These are phyloP conservation scores for Oryzaephilus surinamensis DNA, from an alignment of 1,140 invertebrate species.

Conservation along the genomic window DNA sequence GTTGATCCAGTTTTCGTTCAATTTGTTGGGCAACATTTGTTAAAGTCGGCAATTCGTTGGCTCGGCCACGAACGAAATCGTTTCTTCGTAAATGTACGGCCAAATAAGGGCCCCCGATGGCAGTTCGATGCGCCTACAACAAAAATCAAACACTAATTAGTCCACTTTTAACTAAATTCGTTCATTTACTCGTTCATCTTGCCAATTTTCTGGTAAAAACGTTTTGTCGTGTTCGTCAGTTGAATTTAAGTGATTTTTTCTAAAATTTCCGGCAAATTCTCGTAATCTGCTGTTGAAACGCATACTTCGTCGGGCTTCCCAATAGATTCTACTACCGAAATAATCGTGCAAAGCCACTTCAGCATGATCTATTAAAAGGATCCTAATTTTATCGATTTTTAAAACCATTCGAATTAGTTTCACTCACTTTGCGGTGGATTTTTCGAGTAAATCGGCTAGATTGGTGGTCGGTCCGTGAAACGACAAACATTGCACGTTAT, in stretches of 20 bases:
- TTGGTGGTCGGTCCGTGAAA: conserved; percentile 71
- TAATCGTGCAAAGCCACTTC: conserved; percentile 81
- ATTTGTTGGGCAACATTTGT: conserved; percentile 51
- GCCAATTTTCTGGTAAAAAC: conserved; percentile 47
- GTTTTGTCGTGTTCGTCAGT: conserved; percentile 52
- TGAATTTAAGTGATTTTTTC: conserved; percentile 57
- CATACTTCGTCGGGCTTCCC: conserved; percentile 85
- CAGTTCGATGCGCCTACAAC: conserved; percentile 37
- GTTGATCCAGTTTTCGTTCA: conserved; percentile 38
- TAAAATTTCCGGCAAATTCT: conserved; percentile 60
- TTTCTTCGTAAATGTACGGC: conserved; percentile 70
- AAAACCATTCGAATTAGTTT: conserved; percentile 4
- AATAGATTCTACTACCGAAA: conserved; percentile 75
- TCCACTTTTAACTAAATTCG: conserved; percentile 9
- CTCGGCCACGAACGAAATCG: conserved; percentile 66
- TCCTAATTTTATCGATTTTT: conserved; percentile 35
- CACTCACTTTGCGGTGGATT: conserved; percentile 33
- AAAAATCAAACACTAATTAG: conserved; percentile 3
- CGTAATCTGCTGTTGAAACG: conserved; percentile 65
- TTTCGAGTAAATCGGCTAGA: conserved; percentile 44
- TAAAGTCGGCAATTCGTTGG: conserved; percentile 60
- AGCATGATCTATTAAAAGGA: conserved; percentile 73
- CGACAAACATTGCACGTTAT: conserved; percentile 62
- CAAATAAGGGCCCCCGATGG: conserved; percentile 65
- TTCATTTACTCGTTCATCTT: conserved; percentile 52